Evolutionary conservation across 2,113 vertebrate species (phyloP).

Genomic region (Myotis brandtii): DNA sequence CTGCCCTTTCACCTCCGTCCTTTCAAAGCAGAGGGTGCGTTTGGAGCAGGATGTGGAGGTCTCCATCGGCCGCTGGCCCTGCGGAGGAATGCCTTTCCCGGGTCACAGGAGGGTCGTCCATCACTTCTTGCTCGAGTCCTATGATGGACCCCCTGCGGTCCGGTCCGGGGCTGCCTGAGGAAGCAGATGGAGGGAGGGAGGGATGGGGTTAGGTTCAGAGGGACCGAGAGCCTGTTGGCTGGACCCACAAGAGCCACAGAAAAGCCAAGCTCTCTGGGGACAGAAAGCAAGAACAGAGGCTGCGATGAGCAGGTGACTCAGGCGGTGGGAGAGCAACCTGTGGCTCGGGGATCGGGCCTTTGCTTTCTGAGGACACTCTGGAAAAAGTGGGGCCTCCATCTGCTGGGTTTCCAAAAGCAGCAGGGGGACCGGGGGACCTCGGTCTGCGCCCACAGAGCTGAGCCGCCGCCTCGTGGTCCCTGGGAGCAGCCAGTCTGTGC

Average conservation of each 20-base stretch:
- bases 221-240: neutral
- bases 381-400: neutral
- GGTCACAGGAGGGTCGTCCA: accelerated
- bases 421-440: neutral
- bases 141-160: neutral
- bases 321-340: neutral
- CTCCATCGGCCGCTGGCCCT: neutral
- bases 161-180: accelerated
- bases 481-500: neutral
- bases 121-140: neutral
- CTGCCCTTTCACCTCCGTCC: neutral
- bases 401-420: neutral
- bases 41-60: neutral
- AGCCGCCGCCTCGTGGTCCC: neutral
- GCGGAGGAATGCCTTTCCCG: accelerated
- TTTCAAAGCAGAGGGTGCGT: neutral
- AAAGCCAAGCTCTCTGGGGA: neutral
- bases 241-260: neutral
- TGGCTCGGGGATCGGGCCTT: neutral
- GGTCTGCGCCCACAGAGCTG: neutral
- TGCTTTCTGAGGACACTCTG: neutral
- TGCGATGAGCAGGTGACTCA: accelerated
- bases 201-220: neutral
- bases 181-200: accelerated
- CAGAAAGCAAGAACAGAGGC: neutral